Percentiles rank a stretch among this genome's conserved stretches.
Conservation (phyloP, 1,140 invertebrate species). For the Holcopasites calliopsidis region DNA sequence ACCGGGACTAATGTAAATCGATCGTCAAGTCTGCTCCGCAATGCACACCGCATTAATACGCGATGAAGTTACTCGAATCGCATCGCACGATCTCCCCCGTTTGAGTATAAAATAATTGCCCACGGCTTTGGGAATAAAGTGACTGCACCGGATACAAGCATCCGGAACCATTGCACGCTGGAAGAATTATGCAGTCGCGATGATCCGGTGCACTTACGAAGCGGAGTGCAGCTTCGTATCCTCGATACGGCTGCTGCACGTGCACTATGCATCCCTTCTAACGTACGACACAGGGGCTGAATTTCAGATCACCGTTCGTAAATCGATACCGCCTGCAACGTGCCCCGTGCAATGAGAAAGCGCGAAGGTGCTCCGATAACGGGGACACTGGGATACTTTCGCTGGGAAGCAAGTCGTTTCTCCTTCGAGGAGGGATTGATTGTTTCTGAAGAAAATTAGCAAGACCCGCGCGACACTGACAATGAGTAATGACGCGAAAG, state of each 20-base stretch:
- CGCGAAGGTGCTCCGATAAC: conserved; percentile 7
- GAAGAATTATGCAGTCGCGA: conserved; percentile 54
- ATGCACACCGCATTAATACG: conserved; percentile 47
- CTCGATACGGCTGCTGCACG: conserved; percentile 36
- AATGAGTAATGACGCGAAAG: too few species aligned
- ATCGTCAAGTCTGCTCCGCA: conserved; percentile 51
- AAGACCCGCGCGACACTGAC: too few species aligned
- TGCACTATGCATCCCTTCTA: conserved; percentile 16
- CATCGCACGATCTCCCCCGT: neutral
- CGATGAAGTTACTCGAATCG: conserved; percentile 27
- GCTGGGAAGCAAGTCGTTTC: too few species aligned
- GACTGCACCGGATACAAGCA: too few species aligned
- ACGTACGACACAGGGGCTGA: conserved; percentile 23
- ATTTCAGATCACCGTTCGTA: conserved; percentile 50
- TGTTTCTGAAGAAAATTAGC: neutral
- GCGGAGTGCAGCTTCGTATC: conserved; percentile 21
- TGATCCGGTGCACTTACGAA: conserved; percentile 52
- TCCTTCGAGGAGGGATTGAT: neutral
- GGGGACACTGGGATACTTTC: neutral
- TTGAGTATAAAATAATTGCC: too few species aligned
- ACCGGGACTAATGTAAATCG: conserved; percentile 52
- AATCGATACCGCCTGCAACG: conserved; percentile 42
- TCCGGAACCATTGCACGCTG: too few species aligned
- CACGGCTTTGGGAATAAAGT: too few species aligned
- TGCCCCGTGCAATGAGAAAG: conserved; percentile 12